phyloP scores from a whole-genome alignment of 2,888 invertebrate genomes.

The Aporophyla lueneburgensis region DNA sequence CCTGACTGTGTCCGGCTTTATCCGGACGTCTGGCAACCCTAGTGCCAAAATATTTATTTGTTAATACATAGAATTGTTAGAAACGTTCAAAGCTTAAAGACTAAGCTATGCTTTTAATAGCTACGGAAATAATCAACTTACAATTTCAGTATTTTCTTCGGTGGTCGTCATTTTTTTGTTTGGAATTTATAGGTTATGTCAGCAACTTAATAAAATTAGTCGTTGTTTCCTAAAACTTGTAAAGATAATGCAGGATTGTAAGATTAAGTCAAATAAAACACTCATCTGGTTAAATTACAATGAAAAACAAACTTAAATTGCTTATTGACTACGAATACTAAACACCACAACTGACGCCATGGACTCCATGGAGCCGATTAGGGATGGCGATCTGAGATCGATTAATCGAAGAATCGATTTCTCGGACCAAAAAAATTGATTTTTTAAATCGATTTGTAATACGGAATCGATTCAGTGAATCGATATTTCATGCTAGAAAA shows the following conservation, averaged over 20 bases:
- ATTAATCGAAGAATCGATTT: too few relatives aligned
- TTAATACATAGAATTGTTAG: not conserved
- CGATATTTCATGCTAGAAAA: too few relatives aligned
- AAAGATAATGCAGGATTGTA: not conserved
- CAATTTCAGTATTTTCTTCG: constrained; percentile 81
- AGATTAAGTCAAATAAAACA: not conserved
- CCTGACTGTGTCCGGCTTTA: too few relatives aligned
- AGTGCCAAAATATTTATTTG: too few relatives aligned
- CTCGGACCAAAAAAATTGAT: too few relatives aligned
- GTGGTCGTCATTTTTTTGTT: constrained; percentile 66
- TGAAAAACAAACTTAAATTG: not conserved
- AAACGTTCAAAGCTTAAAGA: not conserved
- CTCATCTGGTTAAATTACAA: not conserved
- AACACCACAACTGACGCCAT: constrained; percentile 15
- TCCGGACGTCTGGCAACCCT: too few relatives aligned
- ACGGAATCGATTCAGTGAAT: too few relatives aligned
- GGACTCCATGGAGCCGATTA: too few relatives aligned
- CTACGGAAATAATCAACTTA: constrained; percentile 68
- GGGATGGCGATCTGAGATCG: too few relatives aligned
- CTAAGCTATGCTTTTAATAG: too few relatives aligned
- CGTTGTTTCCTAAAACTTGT: not conserved
- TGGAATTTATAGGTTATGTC: constrained; percentile 50
- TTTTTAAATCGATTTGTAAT: too few relatives aligned
- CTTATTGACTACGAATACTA: constrained; percentile 15
- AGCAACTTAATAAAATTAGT: not conserved